Evolutionary conservation across 2,113 vertebrate genomes (phyloP).

Genomic region (Chloroceryle aenea): DNA sequence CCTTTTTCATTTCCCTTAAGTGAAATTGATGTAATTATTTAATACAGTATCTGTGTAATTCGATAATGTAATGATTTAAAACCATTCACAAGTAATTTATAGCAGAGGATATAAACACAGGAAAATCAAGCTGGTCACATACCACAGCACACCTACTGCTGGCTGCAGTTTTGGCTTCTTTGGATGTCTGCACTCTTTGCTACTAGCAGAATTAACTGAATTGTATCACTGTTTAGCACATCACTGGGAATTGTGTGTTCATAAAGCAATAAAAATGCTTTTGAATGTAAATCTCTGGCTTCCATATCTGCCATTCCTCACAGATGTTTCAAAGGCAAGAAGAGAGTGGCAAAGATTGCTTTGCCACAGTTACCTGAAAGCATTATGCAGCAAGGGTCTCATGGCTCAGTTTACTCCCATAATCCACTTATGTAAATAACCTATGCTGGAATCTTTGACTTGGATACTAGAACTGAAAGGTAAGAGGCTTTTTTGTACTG

Average conservation of each 20-base stretch:
- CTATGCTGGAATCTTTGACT: not conserved
- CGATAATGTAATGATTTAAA: conserved; percentile 3
- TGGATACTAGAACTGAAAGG: not conserved
- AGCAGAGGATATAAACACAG: not conserved
- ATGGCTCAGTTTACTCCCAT: not conserved
- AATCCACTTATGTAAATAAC: not conserved
- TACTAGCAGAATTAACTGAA: not conserved
- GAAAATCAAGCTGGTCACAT: not conserved
- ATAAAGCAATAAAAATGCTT: not conserved
- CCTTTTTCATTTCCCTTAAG: not conserved
- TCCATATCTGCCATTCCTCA: not conserved
- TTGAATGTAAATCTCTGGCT: not conserved
- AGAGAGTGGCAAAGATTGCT: not conserved
- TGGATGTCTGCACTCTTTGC: not conserved
- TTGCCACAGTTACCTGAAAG: not conserved
- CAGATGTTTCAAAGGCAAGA: not conserved
- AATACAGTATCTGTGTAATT: not conserved
- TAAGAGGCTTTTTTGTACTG: not conserved
- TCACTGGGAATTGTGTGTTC: not conserved
- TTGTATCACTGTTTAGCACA: not conserved
- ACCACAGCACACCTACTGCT: not conserved
- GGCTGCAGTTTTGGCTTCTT: not conserved
- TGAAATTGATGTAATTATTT: not conserved
- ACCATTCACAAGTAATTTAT: not conserved
- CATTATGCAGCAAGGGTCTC: not conserved